phyloP scores from a whole-genome alignment of 2,797 vertebrate species.

The Labroides dimidiatus region DNA sequence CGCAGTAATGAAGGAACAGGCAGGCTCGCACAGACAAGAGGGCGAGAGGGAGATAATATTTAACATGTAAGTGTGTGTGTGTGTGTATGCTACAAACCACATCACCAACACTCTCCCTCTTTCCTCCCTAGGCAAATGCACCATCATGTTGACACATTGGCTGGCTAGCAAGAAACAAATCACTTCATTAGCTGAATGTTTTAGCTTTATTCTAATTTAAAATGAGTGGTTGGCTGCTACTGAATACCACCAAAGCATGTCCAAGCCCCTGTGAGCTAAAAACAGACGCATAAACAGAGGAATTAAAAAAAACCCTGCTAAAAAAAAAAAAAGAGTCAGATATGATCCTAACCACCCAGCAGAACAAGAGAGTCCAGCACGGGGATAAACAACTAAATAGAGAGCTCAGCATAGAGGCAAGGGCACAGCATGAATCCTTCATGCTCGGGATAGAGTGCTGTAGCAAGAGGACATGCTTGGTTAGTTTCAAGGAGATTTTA shows the following conservation, averaged over 20 bases:
- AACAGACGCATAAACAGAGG: not conserved
- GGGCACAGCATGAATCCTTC: constrained; percentile 43
- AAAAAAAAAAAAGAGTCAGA: constrained; percentile 21
- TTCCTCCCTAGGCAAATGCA: constrained; percentile 22
- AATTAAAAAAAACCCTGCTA: constrained; percentile 2
- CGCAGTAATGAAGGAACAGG: constrained; percentile 61
- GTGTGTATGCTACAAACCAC: constrained; percentile 13
- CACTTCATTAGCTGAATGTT: constrained; percentile 20
- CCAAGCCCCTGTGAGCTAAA: constrained; percentile 8
- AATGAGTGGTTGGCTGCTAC: constrained; percentile 2
- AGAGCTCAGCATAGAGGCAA: constrained; percentile 31
- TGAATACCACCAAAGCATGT: constrained; percentile 13
- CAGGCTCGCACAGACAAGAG: constrained; percentile 16
- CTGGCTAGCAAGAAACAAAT: constrained; percentile 13
- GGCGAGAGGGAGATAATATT: constrained; percentile 28
- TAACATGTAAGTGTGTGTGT: constrained; percentile 22
- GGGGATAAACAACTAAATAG: constrained; percentile 35
- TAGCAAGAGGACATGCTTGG: constrained; percentile 68
- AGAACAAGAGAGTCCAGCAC: constrained; percentile 19
- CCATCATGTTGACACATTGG: constrained; percentile 17
- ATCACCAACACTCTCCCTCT: constrained; percentile 15
- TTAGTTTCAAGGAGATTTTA: constrained; percentile 73
- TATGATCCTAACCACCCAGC: constrained; percentile 9
- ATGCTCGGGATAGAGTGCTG: constrained; percentile 33
- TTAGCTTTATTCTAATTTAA: constrained; percentile 8